phyloP scores from a whole-genome alignment of 2,797 vertebrate species.

The Arrhamphus sclerolepis region DNA sequence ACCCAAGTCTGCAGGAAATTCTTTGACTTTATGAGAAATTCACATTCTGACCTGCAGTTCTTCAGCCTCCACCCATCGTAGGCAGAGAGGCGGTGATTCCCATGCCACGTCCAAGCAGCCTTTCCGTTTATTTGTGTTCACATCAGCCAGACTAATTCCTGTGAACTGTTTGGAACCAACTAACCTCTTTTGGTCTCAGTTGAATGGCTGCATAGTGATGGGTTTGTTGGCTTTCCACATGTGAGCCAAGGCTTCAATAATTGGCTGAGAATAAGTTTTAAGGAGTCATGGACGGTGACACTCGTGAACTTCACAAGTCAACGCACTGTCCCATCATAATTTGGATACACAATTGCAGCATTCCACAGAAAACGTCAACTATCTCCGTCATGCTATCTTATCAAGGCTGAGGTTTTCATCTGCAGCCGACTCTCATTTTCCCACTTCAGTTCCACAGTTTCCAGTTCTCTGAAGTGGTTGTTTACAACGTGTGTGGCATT shows the following conservation, averaged over 20 bases:
- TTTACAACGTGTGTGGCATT: slow-evolving; percentile 16
- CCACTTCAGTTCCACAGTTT: slow-evolving; percentile 3
- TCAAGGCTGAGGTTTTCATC: slow-evolving; percentile 17
- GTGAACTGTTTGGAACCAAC: slow-evolving; percentile 15
- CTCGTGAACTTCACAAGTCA: slow-evolving; percentile 11
- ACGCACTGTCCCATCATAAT: slow-evolving; percentile 3
- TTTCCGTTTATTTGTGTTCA: slow-evolving; percentile 53
- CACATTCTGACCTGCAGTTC: slow-evolving; percentile 56
- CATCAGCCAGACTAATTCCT: slow-evolving; percentile 31
- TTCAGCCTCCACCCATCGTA: slow-evolving; percentile 33
- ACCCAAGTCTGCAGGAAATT: slow-evolving; percentile 52
- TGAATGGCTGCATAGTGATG: slow-evolving; percentile 22
- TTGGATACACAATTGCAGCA: slow-evolving; percentile 16
- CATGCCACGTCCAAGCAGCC: slow-evolving; percentile 45
- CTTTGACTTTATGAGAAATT: slow-evolving; percentile 64
- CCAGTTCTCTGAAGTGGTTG: neutral
- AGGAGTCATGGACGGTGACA: neutral
- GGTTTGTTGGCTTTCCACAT: neutral
- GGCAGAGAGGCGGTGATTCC: slow-evolving; percentile 38
- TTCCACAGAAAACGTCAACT: slow-evolving; percentile 10
- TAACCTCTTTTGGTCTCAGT: slow-evolving; percentile 11
- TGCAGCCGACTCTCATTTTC: neutral
- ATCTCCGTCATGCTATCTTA: slow-evolving; percentile 7
- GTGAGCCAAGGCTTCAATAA: slow-evolving; percentile 9
- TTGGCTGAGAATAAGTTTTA: slow-evolving; percentile 10